Evolutionary conservation across 1,140 invertebrate species (phyloP).

Genomic region (Bombus affinis): DNA sequence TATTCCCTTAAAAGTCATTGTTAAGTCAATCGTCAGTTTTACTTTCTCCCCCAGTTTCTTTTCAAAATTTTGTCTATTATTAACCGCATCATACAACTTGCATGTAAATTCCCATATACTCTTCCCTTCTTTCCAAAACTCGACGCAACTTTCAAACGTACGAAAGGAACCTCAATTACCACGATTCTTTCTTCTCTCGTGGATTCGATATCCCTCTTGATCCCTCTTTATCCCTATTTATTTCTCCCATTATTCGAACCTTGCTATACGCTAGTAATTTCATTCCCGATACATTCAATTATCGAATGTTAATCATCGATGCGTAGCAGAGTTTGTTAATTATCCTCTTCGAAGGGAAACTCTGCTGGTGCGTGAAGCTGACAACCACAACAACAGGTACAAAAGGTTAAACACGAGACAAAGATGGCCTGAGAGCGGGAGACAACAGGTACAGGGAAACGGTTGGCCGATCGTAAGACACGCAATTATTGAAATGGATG

Average conservation of each 20-base stretch:
- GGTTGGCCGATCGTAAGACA: constrained; percentile 24
- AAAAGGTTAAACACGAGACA: not conserved
- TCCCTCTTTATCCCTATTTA: not conserved
- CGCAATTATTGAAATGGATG: constrained; percentile 41
- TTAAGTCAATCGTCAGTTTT: too few species aligned
- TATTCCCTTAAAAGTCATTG: too few species aligned
- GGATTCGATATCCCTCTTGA: not conserved
- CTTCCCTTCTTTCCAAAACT: not conserved
- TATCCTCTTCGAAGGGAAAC: too few species aligned
- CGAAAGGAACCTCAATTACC: not conserved
- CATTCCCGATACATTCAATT: not conserved
- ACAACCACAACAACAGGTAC: not conserved
- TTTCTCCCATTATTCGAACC: not conserved
- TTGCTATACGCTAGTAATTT: not conserved
- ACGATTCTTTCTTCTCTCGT: not conserved
- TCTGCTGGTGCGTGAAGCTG: not conserved
- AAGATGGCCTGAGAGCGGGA: not conserved
- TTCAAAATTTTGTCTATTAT: too few species aligned
- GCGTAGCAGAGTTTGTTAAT: constrained; percentile 5
- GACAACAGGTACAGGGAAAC: not conserved
- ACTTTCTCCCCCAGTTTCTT: too few species aligned
- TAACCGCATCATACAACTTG: too few species aligned
- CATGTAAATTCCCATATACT: too few species aligned
- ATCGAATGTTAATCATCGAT: constrained; percentile 4
- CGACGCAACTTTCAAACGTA: not conserved